These are phyloP conservation scores for Bombus consobrinus DNA, from an alignment of 1,140 invertebrate species.

Conservation along the genomic window DNA sequence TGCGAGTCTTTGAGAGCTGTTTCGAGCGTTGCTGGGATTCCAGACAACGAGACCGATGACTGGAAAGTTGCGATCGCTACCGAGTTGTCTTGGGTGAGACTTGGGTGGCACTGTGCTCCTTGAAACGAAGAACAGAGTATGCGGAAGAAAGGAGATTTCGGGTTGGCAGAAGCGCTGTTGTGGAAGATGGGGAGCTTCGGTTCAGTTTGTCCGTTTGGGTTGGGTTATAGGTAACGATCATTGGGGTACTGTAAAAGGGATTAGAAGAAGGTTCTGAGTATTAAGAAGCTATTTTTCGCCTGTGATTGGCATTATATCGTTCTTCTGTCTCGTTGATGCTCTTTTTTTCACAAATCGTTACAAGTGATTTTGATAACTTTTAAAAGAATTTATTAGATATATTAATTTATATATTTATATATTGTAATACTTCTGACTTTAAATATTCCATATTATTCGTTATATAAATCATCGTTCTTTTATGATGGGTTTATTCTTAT, in stretches of 20 bases:
- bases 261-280: neutral
- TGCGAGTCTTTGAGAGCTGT: constrained; percentile 37
- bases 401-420: too few relatives aligned
- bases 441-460: too few relatives aligned
- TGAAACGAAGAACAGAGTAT: neutral
- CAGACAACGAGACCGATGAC: constrained; percentile 9
- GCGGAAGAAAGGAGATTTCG: neutral
- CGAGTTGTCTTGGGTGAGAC: too few relatives aligned
- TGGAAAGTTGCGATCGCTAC: constrained; percentile 13
- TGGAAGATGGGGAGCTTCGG: neutral
- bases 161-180: neutral
- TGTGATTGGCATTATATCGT: neutral
- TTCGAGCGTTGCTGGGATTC: constrained; percentile 28
- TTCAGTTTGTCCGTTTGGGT: neutral
- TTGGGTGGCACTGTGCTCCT: neutral
- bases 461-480: too few relatives aligned
- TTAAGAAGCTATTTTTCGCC: neutral
- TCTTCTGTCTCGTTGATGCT: neutral
- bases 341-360: neutral
- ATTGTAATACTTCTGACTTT: too few relatives aligned
- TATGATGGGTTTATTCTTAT: too few relatives aligned
- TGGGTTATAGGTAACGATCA: neutral
- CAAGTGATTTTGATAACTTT: neutral
- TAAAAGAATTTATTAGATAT: too few relatives aligned
- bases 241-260: neutral